Evolutionary conservation across 2,888 invertebrate species (phyloP).

Genomic region (Clostera curtula): DNA sequence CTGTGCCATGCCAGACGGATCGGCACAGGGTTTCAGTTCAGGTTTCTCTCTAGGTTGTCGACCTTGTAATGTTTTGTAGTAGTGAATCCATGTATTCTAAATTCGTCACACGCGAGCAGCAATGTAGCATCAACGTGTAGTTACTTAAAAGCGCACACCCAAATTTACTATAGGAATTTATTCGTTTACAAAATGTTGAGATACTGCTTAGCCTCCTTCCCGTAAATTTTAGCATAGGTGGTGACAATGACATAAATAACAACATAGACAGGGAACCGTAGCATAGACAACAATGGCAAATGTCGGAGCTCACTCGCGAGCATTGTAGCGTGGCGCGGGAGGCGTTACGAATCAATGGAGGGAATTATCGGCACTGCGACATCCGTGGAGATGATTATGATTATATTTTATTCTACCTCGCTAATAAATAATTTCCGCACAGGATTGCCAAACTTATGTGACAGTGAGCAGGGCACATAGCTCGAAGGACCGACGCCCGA

Average conservation of each 20-base stretch:
- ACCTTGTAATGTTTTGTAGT: no score
- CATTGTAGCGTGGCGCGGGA: slow-evolving; percentile 73
- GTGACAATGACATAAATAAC: slow-evolving; percentile 57
- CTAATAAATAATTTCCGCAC: not conserved
- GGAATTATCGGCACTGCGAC: slow-evolving; percentile 65
- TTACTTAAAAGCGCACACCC: no score
- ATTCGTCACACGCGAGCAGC: no score
- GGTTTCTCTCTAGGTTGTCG: no score
- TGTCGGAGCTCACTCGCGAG: slow-evolving; percentile 69
- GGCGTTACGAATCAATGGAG: slow-evolving; percentile 76
- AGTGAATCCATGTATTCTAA: no score
- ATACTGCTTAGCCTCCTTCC: not conserved
- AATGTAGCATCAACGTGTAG: no score
- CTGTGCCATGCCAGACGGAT: no score
- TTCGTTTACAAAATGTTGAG: no score
- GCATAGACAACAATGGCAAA: slow-evolving; percentile 70
- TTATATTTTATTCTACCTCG: not conserved
- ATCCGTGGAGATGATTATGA: slow-evolving; percentile 34
- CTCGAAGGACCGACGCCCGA: no score
- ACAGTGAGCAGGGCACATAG: no score
- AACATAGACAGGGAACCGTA: slow-evolving; percentile 51
- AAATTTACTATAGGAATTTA: no score
- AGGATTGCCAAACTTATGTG: not conserved
- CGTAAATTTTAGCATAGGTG: not conserved
- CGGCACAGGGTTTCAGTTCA: no score